These are phyloP conservation scores for Margarornis squamiger DNA, from an alignment of 2,797 vertebrate species.

Conservation along the genomic window DNA sequence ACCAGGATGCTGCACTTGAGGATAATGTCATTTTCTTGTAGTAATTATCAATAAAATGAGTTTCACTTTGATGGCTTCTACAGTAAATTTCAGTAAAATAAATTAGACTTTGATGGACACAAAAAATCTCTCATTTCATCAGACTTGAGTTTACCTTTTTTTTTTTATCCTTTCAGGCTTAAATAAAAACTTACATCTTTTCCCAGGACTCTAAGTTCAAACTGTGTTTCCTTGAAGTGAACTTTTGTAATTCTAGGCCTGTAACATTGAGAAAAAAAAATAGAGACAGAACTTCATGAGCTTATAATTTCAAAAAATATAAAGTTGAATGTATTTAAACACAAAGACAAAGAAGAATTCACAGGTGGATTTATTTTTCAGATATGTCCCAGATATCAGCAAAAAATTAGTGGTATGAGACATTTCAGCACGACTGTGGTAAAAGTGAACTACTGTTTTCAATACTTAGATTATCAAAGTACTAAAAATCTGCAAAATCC, in stretches of 20 bases:
- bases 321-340: not conserved
- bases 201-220: conserved; percentile 87
- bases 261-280: conserved; percentile 15
- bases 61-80: not conserved
- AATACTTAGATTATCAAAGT: not conserved
- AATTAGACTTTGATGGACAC: not conserved
- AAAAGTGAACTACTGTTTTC: not conserved
- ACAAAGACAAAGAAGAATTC: not conserved
- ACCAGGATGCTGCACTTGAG: not conserved
- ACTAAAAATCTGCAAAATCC: not conserved
- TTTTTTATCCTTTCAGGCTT: not conserved
- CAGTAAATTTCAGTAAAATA: not conserved
- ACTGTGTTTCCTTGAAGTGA: conserved; percentile 89
- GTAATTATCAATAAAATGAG: not conserved
- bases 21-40: not conserved
- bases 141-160: not conserved
- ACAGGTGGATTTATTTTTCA: not conserved
- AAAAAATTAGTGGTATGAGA: not conserved
- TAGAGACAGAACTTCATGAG: not conserved
- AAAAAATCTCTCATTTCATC: not conserved
- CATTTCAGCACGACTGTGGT: not conserved
- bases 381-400: not conserved
- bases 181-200: conserved; percentile 86
- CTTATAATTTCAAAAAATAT: not conserved
- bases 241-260: conserved; percentile 91